Evolutionary conservation across 1,140 invertebrate genomes (phyloP).

Genomic region (Achroia grisella): DNA sequence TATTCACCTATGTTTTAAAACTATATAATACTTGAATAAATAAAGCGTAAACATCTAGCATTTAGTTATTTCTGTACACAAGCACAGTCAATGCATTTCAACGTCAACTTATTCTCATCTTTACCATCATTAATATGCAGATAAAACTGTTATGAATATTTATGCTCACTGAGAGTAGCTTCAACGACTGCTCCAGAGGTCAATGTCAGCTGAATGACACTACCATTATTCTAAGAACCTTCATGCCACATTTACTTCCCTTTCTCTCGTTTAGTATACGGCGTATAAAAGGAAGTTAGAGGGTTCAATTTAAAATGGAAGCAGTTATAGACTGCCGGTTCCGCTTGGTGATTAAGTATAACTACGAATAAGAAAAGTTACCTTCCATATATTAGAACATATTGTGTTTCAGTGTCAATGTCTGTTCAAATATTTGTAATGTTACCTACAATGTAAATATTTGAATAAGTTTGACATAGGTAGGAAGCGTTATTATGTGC

Average conservation of each 20-base stretch:
- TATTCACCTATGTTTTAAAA: too few species aligned
- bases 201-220: constrained; percentile 45
- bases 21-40: too few species aligned
- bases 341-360: constrained; percentile 19
- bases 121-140: constrained; percentile 40
- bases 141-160: constrained; percentile 45
- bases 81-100: too few species aligned
- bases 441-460: too few species aligned
- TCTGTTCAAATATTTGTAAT: neutral
- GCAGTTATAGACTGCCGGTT: constrained; percentile 19
- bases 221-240: constrained; percentile 21
- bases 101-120: constrained; percentile 18
- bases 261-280: constrained; percentile 11
- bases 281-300: constrained; percentile 10
- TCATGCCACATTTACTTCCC: constrained; percentile 14
- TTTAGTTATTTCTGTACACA: too few species aligned
- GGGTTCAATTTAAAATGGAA: constrained; percentile 15
- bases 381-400: constrained; percentile 6
- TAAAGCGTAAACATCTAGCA: too few species aligned
- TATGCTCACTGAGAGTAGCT: constrained; percentile 34
- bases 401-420: constrained; percentile 12
- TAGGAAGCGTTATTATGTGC: too few species aligned
- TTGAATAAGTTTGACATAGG: too few species aligned
- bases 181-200: constrained; percentile 44
- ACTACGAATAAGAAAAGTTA: constrained; percentile 10